Evolutionary conservation across 2,888 invertebrate species (phyloP).

Genomic region (Unio pictorum): DNA sequence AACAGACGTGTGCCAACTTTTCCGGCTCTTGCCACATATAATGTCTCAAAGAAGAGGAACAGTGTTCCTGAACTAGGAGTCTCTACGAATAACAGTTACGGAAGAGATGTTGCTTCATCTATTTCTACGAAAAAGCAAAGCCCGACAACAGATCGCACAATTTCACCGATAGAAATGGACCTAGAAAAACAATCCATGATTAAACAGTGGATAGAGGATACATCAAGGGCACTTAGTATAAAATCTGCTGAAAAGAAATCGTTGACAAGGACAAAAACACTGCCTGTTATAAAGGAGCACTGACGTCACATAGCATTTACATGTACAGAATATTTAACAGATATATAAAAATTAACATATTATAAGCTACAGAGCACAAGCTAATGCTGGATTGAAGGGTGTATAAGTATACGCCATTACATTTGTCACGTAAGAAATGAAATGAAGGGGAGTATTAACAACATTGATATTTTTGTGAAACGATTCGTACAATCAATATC

Average conservation of each 20-base stretch:
- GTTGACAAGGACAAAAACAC: constrained; percentile 12
- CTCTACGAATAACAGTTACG: constrained; percentile 10
- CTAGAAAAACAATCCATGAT: constrained; percentile 35
- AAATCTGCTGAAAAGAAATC: constrained; percentile 12
- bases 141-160: constrained; percentile 9
- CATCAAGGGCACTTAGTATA: constrained; percentile 25
- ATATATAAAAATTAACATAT: too few species aligned
- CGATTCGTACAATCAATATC: too few species aligned
- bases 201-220: constrained; percentile 33
- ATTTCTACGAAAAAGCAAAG: background rate
- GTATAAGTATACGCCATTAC: too few species aligned
- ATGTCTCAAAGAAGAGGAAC: constrained; percentile 7
- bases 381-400: too few species aligned
- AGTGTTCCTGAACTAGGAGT: constrained; percentile 16
- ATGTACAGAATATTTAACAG: too few species aligned
- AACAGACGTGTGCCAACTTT: constrained; percentile 26
- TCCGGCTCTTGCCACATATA: constrained; percentile 27
- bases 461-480: too few species aligned
- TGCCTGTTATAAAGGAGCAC: constrained; percentile 32
- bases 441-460: too few species aligned
- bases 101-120: constrained; percentile 7
- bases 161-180: constrained; percentile 16
- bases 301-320: background rate
- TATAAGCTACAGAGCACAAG: too few species aligned
- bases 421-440: too few species aligned